Percentiles rank a stretch among this genome's conserved stretches.
Conservation (phyloP, 2,113 vertebrate genomes). For the Heterochromis multidens region DNA sequence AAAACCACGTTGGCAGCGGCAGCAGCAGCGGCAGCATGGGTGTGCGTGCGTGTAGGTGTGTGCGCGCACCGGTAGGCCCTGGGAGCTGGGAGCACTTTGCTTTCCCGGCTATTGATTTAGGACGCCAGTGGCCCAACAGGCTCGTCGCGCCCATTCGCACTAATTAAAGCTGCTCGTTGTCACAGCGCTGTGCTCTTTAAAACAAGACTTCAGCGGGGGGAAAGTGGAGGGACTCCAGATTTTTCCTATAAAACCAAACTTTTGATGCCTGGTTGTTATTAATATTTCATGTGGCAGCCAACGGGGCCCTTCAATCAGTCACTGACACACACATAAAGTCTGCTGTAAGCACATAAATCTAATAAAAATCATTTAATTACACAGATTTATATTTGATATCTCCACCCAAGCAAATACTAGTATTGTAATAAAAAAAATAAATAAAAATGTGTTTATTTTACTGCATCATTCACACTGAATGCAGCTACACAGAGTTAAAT, state of each 20-base stretch:
- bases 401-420: not conserved
- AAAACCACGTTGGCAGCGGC: slow-evolving; percentile 43
- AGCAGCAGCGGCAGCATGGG: not conserved
- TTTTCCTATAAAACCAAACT: not conserved
- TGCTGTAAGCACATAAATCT: not conserved
- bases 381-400: not conserved
- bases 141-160: slow-evolving; percentile 1
- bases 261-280: not conserved
- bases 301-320: not conserved
- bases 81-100: not conserved
- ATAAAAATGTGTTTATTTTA: not conserved
- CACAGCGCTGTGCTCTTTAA: not conserved
- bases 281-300: not conserved
- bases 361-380: not conserved
- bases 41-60: not conserved
- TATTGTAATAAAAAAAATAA: not conserved
- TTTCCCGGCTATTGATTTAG: slow-evolving; percentile 15
- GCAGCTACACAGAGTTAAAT: not conserved
- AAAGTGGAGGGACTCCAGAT: not conserved
- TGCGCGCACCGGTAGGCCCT: not conserved
- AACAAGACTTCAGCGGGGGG: not conserved
- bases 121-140: not conserved
- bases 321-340: not conserved
- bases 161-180: not conserved
- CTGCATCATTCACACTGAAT: not conserved